A percentile compares a stretch with the other conserved stretches of the same genome.
These are phyloP conservation scores for Parazoanthus darwini DNA, from an alignment of 92 coral and sea anemone species.

Conservation along the genomic window DNA sequence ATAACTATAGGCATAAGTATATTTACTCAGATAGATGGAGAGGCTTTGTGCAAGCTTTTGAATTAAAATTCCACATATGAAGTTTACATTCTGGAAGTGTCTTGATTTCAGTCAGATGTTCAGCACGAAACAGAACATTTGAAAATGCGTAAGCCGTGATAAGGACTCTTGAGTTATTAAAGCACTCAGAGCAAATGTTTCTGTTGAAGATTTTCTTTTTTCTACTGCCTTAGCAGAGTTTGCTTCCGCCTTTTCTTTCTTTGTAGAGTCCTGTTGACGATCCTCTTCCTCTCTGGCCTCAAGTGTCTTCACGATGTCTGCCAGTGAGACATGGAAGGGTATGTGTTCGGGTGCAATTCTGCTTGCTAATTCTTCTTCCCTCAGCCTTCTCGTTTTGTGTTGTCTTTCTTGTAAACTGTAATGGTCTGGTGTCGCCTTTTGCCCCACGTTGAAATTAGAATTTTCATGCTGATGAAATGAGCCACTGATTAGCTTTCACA, in stretches of 20 bases:
- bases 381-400: conserved; percentile 21
- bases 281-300: conserved; percentile 34
- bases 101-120: not conserved
- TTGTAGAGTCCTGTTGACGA: conserved; percentile 21
- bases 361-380: conserved; percentile 49
- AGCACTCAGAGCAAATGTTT: conserved; percentile 40
- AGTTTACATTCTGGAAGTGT: not conserved
- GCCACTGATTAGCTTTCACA: conserved; percentile 52
- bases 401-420: conserved; percentile 43
- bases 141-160: not conserved
- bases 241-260: conserved; percentile 40
- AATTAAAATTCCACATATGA: not conserved
- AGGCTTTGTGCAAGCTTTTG: conserved; percentile 4
- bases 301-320: conserved; percentile 38
- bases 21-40: no score
- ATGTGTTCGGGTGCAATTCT: conserved; percentile 49
- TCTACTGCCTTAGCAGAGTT: conserved; percentile 52
- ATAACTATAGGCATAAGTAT: not conserved
- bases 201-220: conserved; percentile 52
- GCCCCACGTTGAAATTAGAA: conserved; percentile 45
- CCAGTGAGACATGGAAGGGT: conserved; percentile 33
- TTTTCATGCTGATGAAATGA: conserved; percentile 32
- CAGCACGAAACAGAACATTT: not conserved
- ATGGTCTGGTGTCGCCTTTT: conserved; percentile 47
- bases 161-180: no score